Conservation (phyloP, 2,113 vertebrate genomes). For the Megatriorchis doriae region DNA sequence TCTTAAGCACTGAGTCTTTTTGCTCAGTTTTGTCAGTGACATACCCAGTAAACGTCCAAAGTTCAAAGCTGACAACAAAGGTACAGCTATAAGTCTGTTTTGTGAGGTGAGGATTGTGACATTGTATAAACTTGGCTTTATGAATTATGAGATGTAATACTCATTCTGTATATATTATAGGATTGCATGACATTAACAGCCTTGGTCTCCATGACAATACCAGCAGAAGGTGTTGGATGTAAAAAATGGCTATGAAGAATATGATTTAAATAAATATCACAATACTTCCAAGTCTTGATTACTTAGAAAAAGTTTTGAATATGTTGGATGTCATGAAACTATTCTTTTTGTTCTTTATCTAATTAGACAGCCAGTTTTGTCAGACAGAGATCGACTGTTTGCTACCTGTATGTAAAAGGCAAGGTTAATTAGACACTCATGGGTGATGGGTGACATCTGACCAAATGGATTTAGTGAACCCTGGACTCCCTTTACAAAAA, state of each 20-base stretch:
- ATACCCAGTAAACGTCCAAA: background rate
- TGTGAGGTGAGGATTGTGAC: background rate
- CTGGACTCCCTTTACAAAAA: background rate
- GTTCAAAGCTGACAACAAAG: background rate
- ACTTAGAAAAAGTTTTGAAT: background rate
- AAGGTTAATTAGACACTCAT: background rate
- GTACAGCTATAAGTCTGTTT: background rate
- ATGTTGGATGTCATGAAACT: background rate
- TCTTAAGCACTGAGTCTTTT: background rate
- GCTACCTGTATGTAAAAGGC: background rate
- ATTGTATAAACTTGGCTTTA: background rate
- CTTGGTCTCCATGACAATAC: constrained; percentile 48
- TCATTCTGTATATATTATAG: constrained; percentile 9
- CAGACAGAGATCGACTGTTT: background rate
- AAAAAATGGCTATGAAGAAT: background rate
- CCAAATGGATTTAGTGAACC: background rate
- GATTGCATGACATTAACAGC: background rate
- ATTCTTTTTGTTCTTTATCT: background rate
- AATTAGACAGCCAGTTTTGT: background rate
- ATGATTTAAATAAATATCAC: background rate
- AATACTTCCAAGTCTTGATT: background rate
- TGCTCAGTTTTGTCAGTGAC: background rate
- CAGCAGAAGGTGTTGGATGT: background rate
- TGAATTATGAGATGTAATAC: background rate
- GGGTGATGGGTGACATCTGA: background rate